Evolutionary conservation across 2,113 vertebrate genomes (phyloP).

Genomic region (Psilopsiagon aurifrons): DNA sequence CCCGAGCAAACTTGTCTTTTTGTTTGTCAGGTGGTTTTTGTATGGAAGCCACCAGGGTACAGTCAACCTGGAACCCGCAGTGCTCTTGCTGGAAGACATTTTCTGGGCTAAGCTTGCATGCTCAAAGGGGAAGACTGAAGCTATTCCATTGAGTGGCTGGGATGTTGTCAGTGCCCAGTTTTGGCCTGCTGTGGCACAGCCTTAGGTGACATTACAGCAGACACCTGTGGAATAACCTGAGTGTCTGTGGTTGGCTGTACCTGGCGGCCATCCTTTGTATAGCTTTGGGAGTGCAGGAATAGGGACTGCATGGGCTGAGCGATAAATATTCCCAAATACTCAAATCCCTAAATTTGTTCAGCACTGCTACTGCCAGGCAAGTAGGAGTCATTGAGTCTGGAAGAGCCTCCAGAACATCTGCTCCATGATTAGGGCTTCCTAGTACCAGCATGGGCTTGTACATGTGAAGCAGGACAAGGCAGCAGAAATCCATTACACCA

Average conservation of each 20-base stretch:
- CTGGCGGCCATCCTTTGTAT: not conserved
- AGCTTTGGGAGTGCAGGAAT: not conserved
- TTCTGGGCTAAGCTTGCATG: not conserved
- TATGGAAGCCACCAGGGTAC: not conserved
- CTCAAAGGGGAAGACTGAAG: not conserved
- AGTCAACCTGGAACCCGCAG: not conserved
- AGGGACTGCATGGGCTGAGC: not conserved
- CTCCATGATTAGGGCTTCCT: not conserved
- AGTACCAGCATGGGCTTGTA: not conserved
- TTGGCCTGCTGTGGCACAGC: not conserved
- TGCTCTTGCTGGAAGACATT: not conserved
- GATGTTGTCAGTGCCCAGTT: not conserved
- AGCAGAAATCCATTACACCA: not conserved
- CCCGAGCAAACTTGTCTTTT: not conserved
- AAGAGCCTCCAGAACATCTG: not conserved
- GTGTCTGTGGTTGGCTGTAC: not conserved
- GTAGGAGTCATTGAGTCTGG: not conserved
- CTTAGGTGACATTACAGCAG: not conserved
- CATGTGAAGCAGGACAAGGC: not conserved
- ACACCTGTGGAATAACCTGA: not conserved
- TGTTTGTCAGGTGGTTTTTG: not conserved
- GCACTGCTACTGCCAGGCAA: not conserved
- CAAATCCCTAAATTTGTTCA: not conserved
- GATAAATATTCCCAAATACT: not conserved
- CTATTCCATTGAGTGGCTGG: fast-evolving